Evolutionary conservation across 1,140 invertebrate species (phyloP).

Genomic region (Sitobion miscanthi): DNA sequence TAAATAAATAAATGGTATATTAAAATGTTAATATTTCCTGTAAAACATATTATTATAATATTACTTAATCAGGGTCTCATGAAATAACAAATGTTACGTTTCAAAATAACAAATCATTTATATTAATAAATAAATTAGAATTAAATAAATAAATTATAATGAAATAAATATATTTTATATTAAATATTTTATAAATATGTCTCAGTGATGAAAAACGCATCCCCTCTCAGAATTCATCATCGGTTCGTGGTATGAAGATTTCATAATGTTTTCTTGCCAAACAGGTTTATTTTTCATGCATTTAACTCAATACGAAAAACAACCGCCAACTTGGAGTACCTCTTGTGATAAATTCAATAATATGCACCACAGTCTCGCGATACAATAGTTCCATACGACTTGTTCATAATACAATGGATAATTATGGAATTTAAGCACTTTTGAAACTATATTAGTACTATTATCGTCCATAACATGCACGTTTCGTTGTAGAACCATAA

Average conservation of each 20-base stretch:
- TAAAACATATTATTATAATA: neutral
- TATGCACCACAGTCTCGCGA: neutral
- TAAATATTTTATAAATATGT: no score
- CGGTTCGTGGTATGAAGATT: neutral
- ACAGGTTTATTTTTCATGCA: neutral
- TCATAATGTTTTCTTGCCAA: neutral
- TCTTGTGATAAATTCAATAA: neutral
- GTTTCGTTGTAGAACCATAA: neutral
- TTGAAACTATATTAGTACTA: neutral
- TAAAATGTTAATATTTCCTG: neutral
- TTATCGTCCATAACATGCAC: neutral
- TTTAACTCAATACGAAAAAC: neutral
- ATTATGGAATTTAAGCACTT: neutral
- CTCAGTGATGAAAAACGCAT: neutral
- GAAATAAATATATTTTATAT: no score
- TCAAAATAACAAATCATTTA: no score
- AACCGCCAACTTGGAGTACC: neutral
- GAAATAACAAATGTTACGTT: no score
- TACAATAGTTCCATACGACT: neutral
- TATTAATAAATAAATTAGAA: no score
- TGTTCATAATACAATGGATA: neutral
- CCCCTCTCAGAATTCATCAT: neutral
- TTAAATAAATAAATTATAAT: no score
- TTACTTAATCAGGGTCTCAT: neutral
- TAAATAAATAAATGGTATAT: neutral